Conservation (phyloP, 92 coral and sea anemone species). For the Porites divaricata region DNA sequence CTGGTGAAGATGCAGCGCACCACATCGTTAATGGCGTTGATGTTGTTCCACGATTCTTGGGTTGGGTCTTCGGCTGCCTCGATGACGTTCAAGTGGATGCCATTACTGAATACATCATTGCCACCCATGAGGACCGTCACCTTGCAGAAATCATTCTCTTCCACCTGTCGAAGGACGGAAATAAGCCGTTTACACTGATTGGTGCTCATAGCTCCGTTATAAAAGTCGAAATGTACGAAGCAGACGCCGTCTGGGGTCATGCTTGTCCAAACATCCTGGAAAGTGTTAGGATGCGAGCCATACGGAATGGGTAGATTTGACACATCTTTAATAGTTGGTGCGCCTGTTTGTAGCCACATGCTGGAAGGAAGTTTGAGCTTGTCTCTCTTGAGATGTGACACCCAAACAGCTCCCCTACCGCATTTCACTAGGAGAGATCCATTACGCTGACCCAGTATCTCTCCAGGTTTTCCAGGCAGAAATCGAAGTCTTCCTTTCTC, state of each 20-base stretch:
- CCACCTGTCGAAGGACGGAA: constrained; percentile 42
- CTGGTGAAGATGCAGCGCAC: constrained; percentile 67
- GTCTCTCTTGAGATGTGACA: constrained; percentile 74
- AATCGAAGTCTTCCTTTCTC: constrained; percentile 51
- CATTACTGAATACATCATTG: constrained; percentile 76
- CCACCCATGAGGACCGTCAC: constrained; percentile 82
- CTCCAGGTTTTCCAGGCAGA: constrained; percentile 64
- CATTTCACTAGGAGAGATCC: constrained; percentile 77
- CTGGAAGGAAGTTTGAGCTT: constrained; percentile 81
- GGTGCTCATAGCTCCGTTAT: constrained; percentile 87
- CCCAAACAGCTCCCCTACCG: constrained; percentile 73
- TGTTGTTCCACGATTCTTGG: constrained; percentile 74
- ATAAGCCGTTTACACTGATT: constrained; percentile 70
- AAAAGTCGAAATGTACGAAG: constrained; percentile 71
- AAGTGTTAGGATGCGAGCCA: constrained; percentile 53
- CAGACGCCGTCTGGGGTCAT: constrained; percentile 79
- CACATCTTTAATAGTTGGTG: constrained; percentile 24
- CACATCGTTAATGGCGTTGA: constrained; percentile 85
- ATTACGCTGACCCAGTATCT: constrained; percentile 71
- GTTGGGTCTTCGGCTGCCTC: constrained; percentile 68
- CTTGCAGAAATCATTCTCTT: constrained; percentile 58
- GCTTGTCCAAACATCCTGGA: constrained; percentile 79
- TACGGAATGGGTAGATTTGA: constrained; percentile 37
- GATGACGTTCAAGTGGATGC: constrained; percentile 75
- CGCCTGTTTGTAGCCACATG: constrained; percentile 51